Conservation (phyloP, 2,797 vertebrate genomes). For the Pipistrellus kuhlii region DNA sequence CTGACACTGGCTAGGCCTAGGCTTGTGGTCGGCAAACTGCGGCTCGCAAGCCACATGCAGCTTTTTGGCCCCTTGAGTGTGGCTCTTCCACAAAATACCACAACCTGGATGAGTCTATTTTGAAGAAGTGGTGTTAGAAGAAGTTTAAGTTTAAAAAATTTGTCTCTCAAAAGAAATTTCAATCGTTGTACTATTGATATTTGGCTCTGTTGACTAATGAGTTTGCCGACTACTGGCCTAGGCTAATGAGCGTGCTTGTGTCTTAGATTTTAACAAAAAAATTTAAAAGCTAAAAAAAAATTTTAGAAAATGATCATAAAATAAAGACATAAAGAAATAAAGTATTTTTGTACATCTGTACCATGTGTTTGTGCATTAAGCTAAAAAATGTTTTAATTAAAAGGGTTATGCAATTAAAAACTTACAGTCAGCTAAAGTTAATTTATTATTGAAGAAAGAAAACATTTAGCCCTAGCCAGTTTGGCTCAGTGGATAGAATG, state of each 20-base stretch:
- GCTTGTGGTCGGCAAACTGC: too few relatives aligned
- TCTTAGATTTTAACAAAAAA: background rate
- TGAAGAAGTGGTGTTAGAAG: too few relatives aligned
- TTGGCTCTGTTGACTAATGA: too few relatives aligned
- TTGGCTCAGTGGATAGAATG: background rate
- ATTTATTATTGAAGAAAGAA: too few relatives aligned
- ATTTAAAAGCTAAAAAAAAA: background rate
- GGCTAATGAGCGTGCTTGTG: too few relatives aligned
- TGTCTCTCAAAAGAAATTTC: too few relatives aligned
- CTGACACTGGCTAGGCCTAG: background rate
- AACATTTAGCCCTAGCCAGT: background rate
- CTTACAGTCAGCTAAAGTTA: background rate
- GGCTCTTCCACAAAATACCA: too few relatives aligned
- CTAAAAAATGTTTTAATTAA: background rate
- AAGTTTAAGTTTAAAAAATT: too few relatives aligned
- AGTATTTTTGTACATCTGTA: background rate
- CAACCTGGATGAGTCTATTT: too few relatives aligned
- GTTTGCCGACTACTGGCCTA: background rate
- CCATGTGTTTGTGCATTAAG: background rate
- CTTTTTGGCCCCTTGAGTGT: too few relatives aligned
- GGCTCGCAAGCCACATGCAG: too few relatives aligned
- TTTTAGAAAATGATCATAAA: background rate
- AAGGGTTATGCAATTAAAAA: background rate
- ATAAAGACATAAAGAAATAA: background rate
- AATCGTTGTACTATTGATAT: too few relatives aligned